These are phyloP conservation scores for Leucophenga maculata DNA, from an alignment of 2,888 invertebrate species.

Conservation along the genomic window DNA sequence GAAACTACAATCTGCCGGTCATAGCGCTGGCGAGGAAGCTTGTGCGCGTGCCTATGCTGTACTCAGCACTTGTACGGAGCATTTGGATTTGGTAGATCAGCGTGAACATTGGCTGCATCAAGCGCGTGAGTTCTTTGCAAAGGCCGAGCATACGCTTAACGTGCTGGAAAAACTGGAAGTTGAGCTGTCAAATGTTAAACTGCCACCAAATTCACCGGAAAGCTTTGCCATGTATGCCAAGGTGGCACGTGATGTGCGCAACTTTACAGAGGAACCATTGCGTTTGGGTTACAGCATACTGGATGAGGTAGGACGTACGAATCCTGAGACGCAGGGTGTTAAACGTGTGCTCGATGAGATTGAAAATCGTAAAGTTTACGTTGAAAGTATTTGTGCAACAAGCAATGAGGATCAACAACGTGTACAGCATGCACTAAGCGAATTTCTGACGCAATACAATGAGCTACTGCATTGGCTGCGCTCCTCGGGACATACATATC, in stretches of 20 bases:
- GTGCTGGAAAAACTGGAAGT: conserved; percentile 84
- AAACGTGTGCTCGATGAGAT: conserved; percentile 80
- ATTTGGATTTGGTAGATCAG: conserved; percentile 80
- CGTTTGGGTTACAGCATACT: conserved; percentile 82
- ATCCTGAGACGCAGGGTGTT: conserved; percentile 79
- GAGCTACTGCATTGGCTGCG: conserved; percentile 83
- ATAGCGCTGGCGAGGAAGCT: conserved; percentile 80
- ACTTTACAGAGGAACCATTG: conserved; percentile 79
- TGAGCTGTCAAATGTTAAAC: conserved; percentile 78
- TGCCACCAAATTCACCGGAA: conserved; percentile 78
- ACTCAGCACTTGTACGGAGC: conserved; percentile 79
- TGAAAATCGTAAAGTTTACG: conserved; percentile 80
- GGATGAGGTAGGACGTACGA: conserved; percentile 78
- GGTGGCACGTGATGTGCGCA: conserved; percentile 78
- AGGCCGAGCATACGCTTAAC: conserved; percentile 80
- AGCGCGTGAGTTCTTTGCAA: conserved; percentile 82
- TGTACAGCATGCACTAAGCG: conserved; percentile 79
- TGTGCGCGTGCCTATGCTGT: conserved; percentile 79
- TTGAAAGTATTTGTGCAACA: conserved; percentile 78
- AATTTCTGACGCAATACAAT: conserved; percentile 80
- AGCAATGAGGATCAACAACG: conserved; percentile 80
- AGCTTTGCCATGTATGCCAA: conserved; percentile 80
- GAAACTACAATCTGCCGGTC: conserved; percentile 80
- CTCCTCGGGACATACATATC: conserved; percentile 81
- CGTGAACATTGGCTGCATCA: conserved; percentile 79